Percentiles rank a stretch among this genome's conserved stretches.
Conservation (phyloP, 1,140 invertebrate species). For the Thereuonema tuberculata region DNA sequence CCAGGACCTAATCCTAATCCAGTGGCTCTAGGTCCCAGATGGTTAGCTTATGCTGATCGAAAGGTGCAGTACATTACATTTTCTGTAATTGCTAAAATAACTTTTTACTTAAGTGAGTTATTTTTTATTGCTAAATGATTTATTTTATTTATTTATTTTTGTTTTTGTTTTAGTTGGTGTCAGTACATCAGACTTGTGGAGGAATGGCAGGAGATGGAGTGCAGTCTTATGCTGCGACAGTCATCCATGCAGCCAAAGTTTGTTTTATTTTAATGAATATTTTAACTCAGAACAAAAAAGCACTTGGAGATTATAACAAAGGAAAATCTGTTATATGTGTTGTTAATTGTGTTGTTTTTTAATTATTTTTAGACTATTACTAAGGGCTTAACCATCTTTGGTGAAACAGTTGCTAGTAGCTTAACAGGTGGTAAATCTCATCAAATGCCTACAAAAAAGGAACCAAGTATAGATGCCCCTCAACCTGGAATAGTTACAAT, state of each 20-base stretch:
- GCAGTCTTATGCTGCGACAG: slow-evolving; percentile 86
- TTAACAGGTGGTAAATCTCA: slow-evolving; percentile 48
- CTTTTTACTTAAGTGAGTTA: neutral
- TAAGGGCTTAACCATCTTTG: slow-evolving; percentile 51
- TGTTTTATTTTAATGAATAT: slow-evolving; percentile 1
- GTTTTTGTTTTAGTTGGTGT: slow-evolving; percentile 44
- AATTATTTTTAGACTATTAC: slow-evolving; percentile 30
- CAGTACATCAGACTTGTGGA: slow-evolving; percentile 68
- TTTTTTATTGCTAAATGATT: neutral
- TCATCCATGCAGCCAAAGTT: slow-evolving; percentile 86
- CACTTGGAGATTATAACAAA: too few relatives aligned
- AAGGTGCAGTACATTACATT: slow-evolving; percentile 25
- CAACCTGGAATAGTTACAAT: slow-evolving; percentile 73
- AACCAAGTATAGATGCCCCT: slow-evolving; percentile 33
- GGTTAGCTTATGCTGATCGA: slow-evolving; percentile 65
- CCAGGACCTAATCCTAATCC: slow-evolving; percentile 72
- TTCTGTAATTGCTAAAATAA: neutral
- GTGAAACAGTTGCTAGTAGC: slow-evolving; percentile 85
- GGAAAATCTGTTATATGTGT: too few relatives aligned
- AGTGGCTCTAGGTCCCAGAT: slow-evolving; percentile 59
- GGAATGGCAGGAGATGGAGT: slow-evolving; percentile 52
- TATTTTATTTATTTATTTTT: neutral
- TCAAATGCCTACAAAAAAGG: slow-evolving; percentile 20
- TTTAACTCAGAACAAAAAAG: neutral
- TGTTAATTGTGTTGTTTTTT: neutral